These are phyloP conservation scores for Battus philenor DNA, from an alignment of 1,140 invertebrate genomes.

Conservation along the genomic window DNA sequence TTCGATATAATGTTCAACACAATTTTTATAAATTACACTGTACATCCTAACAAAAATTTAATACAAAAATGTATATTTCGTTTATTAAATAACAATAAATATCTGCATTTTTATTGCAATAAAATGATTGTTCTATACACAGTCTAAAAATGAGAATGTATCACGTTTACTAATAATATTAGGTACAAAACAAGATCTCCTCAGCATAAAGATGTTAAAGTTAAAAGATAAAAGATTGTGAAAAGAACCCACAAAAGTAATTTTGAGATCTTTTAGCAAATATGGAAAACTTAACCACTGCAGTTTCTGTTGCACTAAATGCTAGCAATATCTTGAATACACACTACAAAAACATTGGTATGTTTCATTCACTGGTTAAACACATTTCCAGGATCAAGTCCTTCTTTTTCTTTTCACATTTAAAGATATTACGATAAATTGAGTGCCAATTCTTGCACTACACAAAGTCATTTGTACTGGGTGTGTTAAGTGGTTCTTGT, in stretches of 20 bases:
- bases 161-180: slow-evolving; percentile 33
- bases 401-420: slow-evolving; percentile 72
- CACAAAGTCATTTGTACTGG: slow-evolving; percentile 84
- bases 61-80: slow-evolving; percentile 23
- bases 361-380: slow-evolving; percentile 62
- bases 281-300: slow-evolving; percentile 8
- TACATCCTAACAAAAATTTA: slow-evolving; percentile 2
- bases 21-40: background rate
- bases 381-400: slow-evolving; percentile 64
- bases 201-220: too few relatives aligned
- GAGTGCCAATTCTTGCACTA: slow-evolving; percentile 65
- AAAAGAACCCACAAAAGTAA: too few relatives aligned
- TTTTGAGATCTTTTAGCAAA: slow-evolving; percentile 43
- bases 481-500: slow-evolving; percentile 83
- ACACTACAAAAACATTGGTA: slow-evolving; percentile 48
- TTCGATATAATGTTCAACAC: slow-evolving; percentile 9
- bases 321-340: slow-evolving; percentile 44
- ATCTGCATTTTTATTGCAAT: slow-evolving; percentile 35
- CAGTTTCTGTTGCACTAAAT: slow-evolving; percentile 49
- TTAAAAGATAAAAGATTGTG: too few relatives aligned
- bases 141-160: slow-evolving; percentile 40
- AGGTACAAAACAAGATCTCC: slow-evolving; percentile 43
- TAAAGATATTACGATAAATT: slow-evolving; percentile 66
- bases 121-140: slow-evolving; percentile 49
- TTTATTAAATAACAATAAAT: slow-evolving; percentile 4